A percentile compares a stretch with the other conserved stretches of the same genome.
phyloP scores from a whole-genome alignment of 2,888 invertebrate genomes.

The Adelphocoris suturalis region DNA sequence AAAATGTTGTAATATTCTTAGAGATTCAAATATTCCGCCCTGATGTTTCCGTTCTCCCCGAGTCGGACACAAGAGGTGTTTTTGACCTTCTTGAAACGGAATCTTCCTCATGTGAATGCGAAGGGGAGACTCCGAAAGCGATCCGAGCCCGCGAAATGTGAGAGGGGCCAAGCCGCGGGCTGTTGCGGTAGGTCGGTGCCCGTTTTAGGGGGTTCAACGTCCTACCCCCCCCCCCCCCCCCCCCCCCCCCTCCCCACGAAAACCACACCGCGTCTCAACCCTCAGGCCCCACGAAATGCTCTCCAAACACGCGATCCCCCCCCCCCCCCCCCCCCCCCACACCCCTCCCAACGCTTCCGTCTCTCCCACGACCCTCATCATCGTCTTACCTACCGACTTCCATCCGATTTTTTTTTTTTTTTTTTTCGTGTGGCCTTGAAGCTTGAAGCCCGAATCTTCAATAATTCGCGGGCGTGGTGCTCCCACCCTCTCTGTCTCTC shows the following conservation, averaged over 20 bases:
- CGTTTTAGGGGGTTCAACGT: conserved; percentile 38
- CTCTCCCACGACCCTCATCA: neutral
- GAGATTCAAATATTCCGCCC: neutral
- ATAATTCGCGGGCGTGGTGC: conserved; percentile 30
- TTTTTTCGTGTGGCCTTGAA: neutral
- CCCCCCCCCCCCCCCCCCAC: neutral
- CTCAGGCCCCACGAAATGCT: conserved; percentile 10
- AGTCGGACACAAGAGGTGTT: neutral
- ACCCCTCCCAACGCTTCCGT: neutral
- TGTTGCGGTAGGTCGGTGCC: conserved; percentile 32
- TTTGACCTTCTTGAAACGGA: neutral
- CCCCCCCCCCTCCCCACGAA: too few species aligned
- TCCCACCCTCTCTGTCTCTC: neutral
- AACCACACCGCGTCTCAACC: neutral
- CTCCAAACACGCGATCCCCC: conserved; percentile 9
- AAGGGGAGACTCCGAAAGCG: neutral
- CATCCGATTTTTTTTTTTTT: neutral
- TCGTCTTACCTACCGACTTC: conserved; percentile 19
- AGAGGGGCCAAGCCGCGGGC: neutral
- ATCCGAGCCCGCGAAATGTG: neutral
- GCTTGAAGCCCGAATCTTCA: neutral
- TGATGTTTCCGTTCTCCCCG: neutral
- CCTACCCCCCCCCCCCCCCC: neutral
- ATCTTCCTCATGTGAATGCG: neutral
- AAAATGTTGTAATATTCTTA: too few species aligned